These are phyloP conservation scores for Percopsis transmontana DNA, from an alignment of 2,113 vertebrate genomes.

Conservation along the genomic window DNA sequence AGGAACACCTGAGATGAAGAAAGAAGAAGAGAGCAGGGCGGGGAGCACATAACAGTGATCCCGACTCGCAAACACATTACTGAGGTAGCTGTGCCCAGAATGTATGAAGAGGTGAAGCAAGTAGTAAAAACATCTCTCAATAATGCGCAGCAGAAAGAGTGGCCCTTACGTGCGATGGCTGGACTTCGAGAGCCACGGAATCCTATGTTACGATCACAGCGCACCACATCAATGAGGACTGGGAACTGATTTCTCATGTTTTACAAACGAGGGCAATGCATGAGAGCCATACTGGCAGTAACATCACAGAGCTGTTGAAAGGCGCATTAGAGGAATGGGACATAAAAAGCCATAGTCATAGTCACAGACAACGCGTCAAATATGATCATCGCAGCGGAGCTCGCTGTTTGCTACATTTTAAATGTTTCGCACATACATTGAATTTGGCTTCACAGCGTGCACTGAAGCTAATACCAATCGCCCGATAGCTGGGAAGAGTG, in stretches of 20 bases:
- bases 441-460: conserved; percentile 24
- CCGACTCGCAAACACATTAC: neutral
- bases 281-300: conserved; percentile 22
- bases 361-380: conserved; percentile 22
- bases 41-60: too few relatives aligned
- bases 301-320: neutral
- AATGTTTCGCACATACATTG: conserved; percentile 24
- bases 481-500: conserved; percentile 10
- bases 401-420: neutral
- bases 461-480: conserved; percentile 19
- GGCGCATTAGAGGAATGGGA: neutral
- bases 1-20: too few relatives aligned
- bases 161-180: conserved; percentile 15
- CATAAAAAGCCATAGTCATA: conserved; percentile 18
- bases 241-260: conserved; percentile 19
- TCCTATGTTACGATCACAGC: conserved; percentile 18
- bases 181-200: conserved; percentile 17
- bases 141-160: conserved; percentile 24
- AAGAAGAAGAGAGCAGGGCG: too few relatives aligned
- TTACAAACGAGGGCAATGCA: conserved; percentile 26
- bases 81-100: neutral
- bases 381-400: conserved; percentile 11
- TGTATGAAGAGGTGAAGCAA: neutral
- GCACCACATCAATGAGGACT: conserved; percentile 11
- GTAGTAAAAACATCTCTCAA: conserved; percentile 3